phyloP scores from a whole-genome alignment of 2,888 invertebrate species.

The Germaria angustata region DNA sequence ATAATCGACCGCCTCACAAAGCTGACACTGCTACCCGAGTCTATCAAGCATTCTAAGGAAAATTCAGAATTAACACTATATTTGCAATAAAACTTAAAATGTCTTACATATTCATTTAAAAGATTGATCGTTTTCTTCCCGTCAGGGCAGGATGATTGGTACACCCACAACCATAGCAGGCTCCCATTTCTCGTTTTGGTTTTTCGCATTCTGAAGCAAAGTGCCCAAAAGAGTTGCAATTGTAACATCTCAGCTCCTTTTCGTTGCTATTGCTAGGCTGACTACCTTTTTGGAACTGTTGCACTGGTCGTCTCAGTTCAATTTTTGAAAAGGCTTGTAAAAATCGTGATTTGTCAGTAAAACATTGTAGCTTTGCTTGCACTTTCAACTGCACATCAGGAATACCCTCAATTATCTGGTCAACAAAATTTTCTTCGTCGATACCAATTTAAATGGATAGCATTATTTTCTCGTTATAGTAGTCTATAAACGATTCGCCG shows the following conservation, averaged over 20 bases:
- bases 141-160: constrained; percentile 31
- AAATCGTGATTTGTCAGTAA: neutral
- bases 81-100: constrained; percentile 41
- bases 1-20: too few species aligned
- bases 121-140: neutral
- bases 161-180: constrained; percentile 51
- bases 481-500: too few species aligned
- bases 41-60: too few species aligned
- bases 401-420: constrained; percentile 8
- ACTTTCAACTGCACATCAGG: neutral
- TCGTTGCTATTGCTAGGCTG: too few species aligned
- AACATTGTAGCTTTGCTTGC: neutral
- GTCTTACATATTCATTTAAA: constrained; percentile 22
- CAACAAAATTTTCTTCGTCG: neutral
- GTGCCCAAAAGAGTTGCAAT: neutral
- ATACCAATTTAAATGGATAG: neutral
- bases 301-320: neutral
- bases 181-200: too few species aligned
- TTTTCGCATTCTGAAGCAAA: too few species aligned
- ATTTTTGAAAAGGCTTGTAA: constrained; percentile 1
- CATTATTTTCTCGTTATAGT: too few species aligned
- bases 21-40: too few species aligned
- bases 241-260: neutral
- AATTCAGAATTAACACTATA: constrained; percentile 1
- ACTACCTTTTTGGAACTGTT: neutral